Evolutionary conservation across 2,888 invertebrate species (phyloP).

Genomic region (Linyphia triangularis): DNA sequence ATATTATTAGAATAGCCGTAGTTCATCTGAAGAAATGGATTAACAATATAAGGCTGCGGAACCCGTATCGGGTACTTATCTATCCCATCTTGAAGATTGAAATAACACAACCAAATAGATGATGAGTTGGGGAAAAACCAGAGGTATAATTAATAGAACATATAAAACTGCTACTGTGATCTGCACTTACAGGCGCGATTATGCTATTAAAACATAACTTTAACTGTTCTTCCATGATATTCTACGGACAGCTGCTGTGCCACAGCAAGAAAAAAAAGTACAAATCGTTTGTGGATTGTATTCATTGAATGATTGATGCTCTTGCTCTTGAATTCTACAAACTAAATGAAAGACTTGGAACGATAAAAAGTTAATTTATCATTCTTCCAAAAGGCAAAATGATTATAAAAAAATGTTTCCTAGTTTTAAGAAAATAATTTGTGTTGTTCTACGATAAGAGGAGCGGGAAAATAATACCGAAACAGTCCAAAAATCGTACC

Average conservation of each 20-base stretch:
- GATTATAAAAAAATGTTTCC: constrained; percentile 6
- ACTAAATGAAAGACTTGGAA: background rate
- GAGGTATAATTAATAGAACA: background rate
- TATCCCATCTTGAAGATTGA: background rate
- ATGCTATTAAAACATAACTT: no score
- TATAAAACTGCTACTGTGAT: background rate
- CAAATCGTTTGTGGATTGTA: background rate
- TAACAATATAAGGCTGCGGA: no score
- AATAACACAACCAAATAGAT: background rate
- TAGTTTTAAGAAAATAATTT: background rate
- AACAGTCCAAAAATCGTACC: background rate
- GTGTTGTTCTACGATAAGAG: background rate
- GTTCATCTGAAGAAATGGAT: no score
- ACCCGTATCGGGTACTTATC: no score
- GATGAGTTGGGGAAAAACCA: background rate
- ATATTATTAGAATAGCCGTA: no score
- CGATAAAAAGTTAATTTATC: constrained; percentile 56
- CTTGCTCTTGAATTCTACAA: background rate
- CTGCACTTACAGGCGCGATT: background rate
- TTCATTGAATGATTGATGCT: constrained; percentile 5
- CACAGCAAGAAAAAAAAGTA: background rate
- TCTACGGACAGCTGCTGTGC: background rate
- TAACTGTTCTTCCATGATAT: no score
- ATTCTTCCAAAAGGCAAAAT: background rate
- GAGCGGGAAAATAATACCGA: no score